Conservation (phyloP, 2,888 invertebrate species). For the Thereva nobilitata region DNA sequence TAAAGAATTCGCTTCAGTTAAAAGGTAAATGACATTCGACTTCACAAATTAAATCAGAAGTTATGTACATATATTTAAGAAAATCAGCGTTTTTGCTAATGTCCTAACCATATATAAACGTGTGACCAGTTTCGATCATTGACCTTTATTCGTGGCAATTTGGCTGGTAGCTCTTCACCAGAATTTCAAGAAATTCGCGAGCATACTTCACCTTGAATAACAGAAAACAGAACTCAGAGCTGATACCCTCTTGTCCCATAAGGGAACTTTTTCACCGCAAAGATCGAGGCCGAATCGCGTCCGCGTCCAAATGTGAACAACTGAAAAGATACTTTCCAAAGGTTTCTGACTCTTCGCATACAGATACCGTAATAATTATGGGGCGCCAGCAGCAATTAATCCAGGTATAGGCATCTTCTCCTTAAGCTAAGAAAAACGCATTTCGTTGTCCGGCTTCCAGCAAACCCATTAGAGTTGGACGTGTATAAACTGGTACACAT, state of each 20-base stretch:
- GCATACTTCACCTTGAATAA: background rate
- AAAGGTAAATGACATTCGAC: constrained; percentile 32
- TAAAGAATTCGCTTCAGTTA: constrained; percentile 17
- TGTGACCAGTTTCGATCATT: constrained; percentile 6
- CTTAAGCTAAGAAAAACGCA: constrained; percentile 7
- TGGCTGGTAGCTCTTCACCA: background rate
- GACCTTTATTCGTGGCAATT: constrained; percentile 13
- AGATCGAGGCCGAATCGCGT: background rate
- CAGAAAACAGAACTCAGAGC: background rate
- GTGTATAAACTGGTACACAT: constrained; percentile 8
- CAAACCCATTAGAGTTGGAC: constrained; percentile 13
- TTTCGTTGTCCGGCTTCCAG: constrained; percentile 1
- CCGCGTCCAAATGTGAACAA: constrained; percentile 6
- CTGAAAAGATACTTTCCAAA: constrained; percentile 19
- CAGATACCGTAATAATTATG: constrained; percentile 28
- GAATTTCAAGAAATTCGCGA: constrained; percentile 5
- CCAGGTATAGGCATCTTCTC: constrained; percentile 21
- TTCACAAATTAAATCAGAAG: constrained; percentile 29
- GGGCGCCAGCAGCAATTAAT: constrained; percentile 33
- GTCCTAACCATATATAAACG: constrained; percentile 16
- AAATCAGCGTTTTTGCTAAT: constrained; percentile 29
- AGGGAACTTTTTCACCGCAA: constrained; percentile 4
- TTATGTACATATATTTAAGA: constrained; percentile 28
- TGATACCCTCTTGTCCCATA: constrained; percentile 16
- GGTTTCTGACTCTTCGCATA: constrained; percentile 22